Base-by-base conservation (phyloP, 2,113 vertebrate genomes). In the Raja brachyura region DNA sequence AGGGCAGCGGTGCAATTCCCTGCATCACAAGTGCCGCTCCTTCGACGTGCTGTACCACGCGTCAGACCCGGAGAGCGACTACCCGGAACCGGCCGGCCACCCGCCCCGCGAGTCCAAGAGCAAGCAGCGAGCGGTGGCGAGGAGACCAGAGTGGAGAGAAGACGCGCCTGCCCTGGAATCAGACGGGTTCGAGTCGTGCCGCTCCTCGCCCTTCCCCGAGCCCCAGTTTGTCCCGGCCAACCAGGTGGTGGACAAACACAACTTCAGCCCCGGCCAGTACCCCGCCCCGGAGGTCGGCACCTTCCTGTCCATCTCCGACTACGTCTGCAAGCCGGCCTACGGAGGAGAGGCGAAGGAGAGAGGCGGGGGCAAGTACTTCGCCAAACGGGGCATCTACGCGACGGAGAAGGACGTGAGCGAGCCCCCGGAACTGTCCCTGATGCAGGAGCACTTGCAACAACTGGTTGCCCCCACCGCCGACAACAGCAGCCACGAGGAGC, bases 401-500 rank as follows among this genome's bases (percentile, higher is more conserved):
- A 88, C 83, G 2, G 83, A 88, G 5, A 63, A 88, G 61, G 83
- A 88, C 31, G 63, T 59, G 4, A 63, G 83, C 16, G 83, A 63
- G n/a, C 63, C 83, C 83, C 83, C 83, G 3, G 83, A 88, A 63
- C 31, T 88, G 20, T 63, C 83, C 31, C 28, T 88, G 1, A 63
- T 88, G 83, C 83, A 88, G 59, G 59, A 88, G 6, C 83, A 88
- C 28, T 31, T 88, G 4, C 83, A 88, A 0, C 83, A 63, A 88
- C 83, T 88, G 8, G 83, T 88, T 31, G 83, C 83, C 6, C 83
- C 83, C 28, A 88, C 83, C 9, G 83, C 83, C 5, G 83, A 88
- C 28, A 88, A 88, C 61, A 18, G 63, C n/a, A 88, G 63, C 18
- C 28, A 31, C 16, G 31, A 63, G 59, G n/a, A 63, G 18, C 83